A percentile compares a stretch with the other conserved stretches of the same genome.
Evolutionary conservation across 2,113 vertebrate genomes (phyloP).

Genomic region (Naja naja): DNA sequence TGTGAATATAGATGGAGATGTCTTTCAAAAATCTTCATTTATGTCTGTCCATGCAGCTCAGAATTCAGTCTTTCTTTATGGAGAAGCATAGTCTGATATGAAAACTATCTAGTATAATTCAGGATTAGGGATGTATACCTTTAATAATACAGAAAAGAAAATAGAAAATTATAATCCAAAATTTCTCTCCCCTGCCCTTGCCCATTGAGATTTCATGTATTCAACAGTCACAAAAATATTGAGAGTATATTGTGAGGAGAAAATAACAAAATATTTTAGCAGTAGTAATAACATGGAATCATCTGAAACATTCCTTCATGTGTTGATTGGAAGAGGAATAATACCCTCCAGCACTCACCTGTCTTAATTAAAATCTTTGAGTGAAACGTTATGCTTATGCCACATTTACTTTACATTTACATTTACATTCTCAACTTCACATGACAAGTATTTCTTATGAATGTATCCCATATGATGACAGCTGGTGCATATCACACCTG

Average conservation of each 20-base stretch:
- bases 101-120: background rate
- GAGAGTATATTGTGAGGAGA: background rate
- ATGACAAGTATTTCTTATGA: slow-evolving; percentile 5
- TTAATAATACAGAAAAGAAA: background rate
- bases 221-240: background rate
- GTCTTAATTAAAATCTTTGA: background rate
- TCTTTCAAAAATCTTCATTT: background rate
- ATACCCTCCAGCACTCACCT: background rate
- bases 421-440: background rate
- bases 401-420: background rate
- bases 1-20: background rate
- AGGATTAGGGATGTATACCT: background rate
- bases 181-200: background rate
- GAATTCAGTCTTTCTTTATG: background rate
- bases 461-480: background rate
- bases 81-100: background rate
- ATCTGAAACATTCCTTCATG: too few relatives aligned
- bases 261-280: background rate
- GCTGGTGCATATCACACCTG: slow-evolving; percentile 9
- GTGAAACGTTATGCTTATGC: background rate
- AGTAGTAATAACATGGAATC: background rate
- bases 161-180: background rate
- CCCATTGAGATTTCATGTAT: background rate
- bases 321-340: background rate
- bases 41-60: background rate